Evolutionary conservation across 2,113 vertebrate genomes (phyloP).

Genomic region (Lutjanus erythropterus): DNA sequence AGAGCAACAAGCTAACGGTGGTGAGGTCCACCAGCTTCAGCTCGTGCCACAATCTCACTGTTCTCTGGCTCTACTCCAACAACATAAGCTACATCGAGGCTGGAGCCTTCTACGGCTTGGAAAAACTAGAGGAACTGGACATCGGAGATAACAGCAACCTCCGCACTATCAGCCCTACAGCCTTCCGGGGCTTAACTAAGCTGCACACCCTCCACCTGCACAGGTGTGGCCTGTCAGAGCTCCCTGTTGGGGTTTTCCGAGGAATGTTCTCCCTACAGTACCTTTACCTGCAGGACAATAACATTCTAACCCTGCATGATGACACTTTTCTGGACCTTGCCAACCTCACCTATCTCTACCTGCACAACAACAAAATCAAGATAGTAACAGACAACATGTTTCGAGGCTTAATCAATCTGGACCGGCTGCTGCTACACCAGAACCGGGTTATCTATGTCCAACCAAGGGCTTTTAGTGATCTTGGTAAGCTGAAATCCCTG

Average conservation of each 20-base stretch:
- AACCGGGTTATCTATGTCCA: slow-evolving; percentile 92
- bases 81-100: slow-evolving; percentile 94
- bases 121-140: slow-evolving; percentile 95
- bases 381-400: slow-evolving; percentile 94
- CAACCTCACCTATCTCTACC: slow-evolving; percentile 97
- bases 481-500: slow-evolving; percentile 94
- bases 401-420: slow-evolving; percentile 91
- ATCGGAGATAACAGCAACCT: slow-evolving; percentile 96
- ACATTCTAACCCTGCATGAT: slow-evolving; percentile 90
- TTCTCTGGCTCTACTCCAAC: slow-evolving; percentile 97
- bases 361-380: slow-evolving; percentile 97
- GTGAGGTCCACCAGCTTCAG: slow-evolving; percentile 93
- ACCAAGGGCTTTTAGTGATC: slow-evolving; percentile 90
- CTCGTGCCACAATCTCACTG: slow-evolving; percentile 93
- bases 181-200: slow-evolving; percentile 92
- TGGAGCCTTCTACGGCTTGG: slow-evolving; percentile 91
- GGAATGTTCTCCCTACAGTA: slow-evolving; percentile 95
- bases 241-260: slow-evolving; percentile 91
- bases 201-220: slow-evolving; percentile 96
- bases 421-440: slow-evolving; percentile 95
- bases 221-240: slow-evolving; percentile 93
- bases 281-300: slow-evolving; percentile 97
- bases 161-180: slow-evolving; percentile 90
- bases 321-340: slow-evolving; percentile 96
- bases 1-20: slow-evolving; percentile 93